These are phyloP conservation scores for Eupleurogrammus muticus DNA, from an alignment of 2,797 vertebrate species.

Conservation along the genomic window DNA sequence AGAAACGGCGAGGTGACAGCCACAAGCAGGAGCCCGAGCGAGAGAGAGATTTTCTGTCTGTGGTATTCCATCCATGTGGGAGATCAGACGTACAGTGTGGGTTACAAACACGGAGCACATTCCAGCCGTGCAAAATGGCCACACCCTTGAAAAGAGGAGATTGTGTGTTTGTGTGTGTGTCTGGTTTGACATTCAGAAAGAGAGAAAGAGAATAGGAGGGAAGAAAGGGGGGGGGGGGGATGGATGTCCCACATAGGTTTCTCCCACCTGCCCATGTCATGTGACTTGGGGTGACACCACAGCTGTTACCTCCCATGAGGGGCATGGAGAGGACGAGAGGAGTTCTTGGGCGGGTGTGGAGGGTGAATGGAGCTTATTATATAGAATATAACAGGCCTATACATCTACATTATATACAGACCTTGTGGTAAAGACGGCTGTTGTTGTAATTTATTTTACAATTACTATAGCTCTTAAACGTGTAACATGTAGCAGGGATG, in stretches of 20 bases:
- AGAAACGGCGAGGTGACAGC: slow-evolving; percentile 9
- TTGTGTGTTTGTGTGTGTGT: slow-evolving; percentile 22
- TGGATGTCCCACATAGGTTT: slow-evolving; percentile 69
- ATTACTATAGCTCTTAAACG: background rate
- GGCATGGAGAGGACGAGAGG: slow-evolving; percentile 51
- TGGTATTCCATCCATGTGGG: slow-evolving; percentile 66
- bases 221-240: slow-evolving; percentile 37
- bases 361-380: slow-evolving; percentile 25
- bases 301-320: slow-evolving; percentile 76
- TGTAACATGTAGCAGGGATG: no score
- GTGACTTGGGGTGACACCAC: slow-evolving; percentile 77
- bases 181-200: slow-evolving; percentile 64
- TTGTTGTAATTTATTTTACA: background rate
- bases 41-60: slow-evolving; percentile 36
- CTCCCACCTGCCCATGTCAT: slow-evolving; percentile 80
- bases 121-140: slow-evolving; percentile 67
- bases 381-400: background rate
- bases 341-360: slow-evolving; percentile 43
- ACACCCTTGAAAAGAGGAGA: slow-evolving; percentile 68
- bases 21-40: slow-evolving; percentile 18
- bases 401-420: background rate
- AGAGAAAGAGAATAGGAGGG: slow-evolving; percentile 55
- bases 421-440: background rate
- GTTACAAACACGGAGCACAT: slow-evolving; percentile 72
- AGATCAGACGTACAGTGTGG: slow-evolving; percentile 66